Percentiles rank a stretch among this genome's conserved stretches.
Conservation (phyloP, 2,888 invertebrate genomes). For the Dorcus hopei region DNA sequence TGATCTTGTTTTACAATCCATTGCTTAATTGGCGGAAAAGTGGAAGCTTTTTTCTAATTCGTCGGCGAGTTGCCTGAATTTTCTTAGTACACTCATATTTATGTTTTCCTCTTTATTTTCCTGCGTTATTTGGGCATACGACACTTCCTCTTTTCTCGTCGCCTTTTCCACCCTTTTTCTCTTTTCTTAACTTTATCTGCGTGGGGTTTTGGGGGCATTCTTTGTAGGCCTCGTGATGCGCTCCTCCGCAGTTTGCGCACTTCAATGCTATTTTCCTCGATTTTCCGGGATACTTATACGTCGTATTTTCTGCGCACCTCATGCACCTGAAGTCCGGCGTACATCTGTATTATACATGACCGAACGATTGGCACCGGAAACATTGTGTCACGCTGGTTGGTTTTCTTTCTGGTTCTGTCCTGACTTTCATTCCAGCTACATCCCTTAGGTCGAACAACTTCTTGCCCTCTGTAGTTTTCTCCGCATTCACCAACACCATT, state of each 20-base stretch:
- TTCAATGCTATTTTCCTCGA: conserved; percentile 2
- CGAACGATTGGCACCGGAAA: conserved; percentile 8
- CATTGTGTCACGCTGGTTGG: not conserved
- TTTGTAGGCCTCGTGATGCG: conserved; percentile 9
- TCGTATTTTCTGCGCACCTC: conserved; percentile 6
- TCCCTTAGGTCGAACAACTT: not conserved
- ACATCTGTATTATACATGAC: conserved; percentile 8
- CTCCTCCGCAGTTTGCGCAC: conserved; percentile 13
- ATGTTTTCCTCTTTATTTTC: not conserved
- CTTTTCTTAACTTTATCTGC: not conserved
- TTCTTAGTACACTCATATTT: not conserved
- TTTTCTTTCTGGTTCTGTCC: not conserved
- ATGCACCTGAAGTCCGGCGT: conserved; percentile 5
- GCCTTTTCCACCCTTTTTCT: not conserved
- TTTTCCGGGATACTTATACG: conserved; percentile 6
- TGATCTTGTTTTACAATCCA: no score
- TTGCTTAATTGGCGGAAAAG: no score
- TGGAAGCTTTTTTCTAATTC: no score
- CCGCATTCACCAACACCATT: not conserved
- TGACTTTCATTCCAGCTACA: not conserved
- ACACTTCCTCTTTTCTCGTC: not conserved
- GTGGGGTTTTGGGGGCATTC: not conserved
- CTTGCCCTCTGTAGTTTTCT: not conserved
- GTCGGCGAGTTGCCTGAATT: no score
- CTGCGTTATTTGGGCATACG: not conserved